Evolutionary conservation across 2,113 vertebrate species (phyloP), one percentile per base, ranked within the genome.

Genomic region (Oxygymnocypris stewartii): DNA sequence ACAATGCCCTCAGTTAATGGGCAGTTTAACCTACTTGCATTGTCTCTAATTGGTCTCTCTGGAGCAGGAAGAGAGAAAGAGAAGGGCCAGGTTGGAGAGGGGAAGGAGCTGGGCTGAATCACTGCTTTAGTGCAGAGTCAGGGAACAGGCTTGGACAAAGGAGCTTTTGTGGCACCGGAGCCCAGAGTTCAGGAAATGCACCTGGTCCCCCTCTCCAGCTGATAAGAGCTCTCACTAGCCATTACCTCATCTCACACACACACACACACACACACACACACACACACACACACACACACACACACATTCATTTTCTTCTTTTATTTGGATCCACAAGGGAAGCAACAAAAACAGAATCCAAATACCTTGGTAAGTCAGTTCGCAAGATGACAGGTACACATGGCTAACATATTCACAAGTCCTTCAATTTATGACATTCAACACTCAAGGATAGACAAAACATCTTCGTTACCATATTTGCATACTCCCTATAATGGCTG

Each of bases 1-100:
- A 95, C 94, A 95, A 95, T 95, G 91, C 81, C 89, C 89, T 91
- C 89, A 92, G 92, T 95, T 93, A 95, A 95, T 94, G 91, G 93
- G 92, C 92, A 93, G 92, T 93, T 94, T 94, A 95, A 95, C 93
- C 95, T 95, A 95, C 94, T 95, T 95, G 93, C 93, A 94, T 95
- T 95, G 94, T 95, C 90, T 89, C 93, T 95, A 95, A 95, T 95
- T 95, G 94, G 94, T 95, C 94, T 94, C 94, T 95, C 94, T 92
- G 93, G 92, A 93, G 92, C 90, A 93, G 90, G 86, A 92, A 84
- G 89, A 94, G 90, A 93, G 93, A 93, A 88, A 92, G 87, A 92
- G 91, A 87, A 79, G 86, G 61, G 69, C 42, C 63, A 82, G 67
- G 84, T 84, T 87, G 77, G 78, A 79, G 86, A 90, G 85, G 79